Base-by-base conservation (phyloP, 2,888 invertebrate genomes). In the Scaeva pyrastri region DNA sequence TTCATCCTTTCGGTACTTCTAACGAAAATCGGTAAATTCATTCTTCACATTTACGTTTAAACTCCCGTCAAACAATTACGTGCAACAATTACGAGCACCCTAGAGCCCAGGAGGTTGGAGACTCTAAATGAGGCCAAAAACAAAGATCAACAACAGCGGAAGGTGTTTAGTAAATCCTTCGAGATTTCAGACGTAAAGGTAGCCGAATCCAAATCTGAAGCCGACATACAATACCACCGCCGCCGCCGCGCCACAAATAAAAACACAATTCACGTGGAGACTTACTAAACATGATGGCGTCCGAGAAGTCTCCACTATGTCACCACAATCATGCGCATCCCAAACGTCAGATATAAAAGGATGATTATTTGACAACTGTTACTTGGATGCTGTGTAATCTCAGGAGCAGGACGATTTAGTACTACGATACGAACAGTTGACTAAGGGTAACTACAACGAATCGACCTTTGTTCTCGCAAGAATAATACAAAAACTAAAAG, bases 381-480 rank as follows among this genome's bases (percentile, higher is more conserved):
- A 81, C 81, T 74, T 64, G 81, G 86, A 86, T 86, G 86, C 86
- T 86, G 82, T 78, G 39, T 74, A 55, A 62, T 62, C 64, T 71
- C 36, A 60, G n/a, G 21, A 23, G 43, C 36, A 60, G n/a, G 21
- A 23, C 50, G 26, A 56, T 71, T 77, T 86, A 82, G 77, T 86
- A 68, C 75, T 80, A 72, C 31, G 80, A 60, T 56, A 66, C 66
- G 73, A 68, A 73, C 72, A 12, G 62, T 60, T 73, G 72, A 80
- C 23, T 14, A 52, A 62, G 50, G 55, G 73, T 23, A 72, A 58
- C 41, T 14, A 52, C 23, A 16, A 26, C 12, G 39, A 58, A 16
- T 62, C n/a, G 6, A 14, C 26, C 52, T 21, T 26, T 41, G 39
- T 21, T 31, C 31, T 4, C 16, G 4, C 19, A 66, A 64, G 7